Evolutionary conservation across 2,797 vertebrate genomes (phyloP).

Genomic region (Macrochelys suwanniensis): DNA sequence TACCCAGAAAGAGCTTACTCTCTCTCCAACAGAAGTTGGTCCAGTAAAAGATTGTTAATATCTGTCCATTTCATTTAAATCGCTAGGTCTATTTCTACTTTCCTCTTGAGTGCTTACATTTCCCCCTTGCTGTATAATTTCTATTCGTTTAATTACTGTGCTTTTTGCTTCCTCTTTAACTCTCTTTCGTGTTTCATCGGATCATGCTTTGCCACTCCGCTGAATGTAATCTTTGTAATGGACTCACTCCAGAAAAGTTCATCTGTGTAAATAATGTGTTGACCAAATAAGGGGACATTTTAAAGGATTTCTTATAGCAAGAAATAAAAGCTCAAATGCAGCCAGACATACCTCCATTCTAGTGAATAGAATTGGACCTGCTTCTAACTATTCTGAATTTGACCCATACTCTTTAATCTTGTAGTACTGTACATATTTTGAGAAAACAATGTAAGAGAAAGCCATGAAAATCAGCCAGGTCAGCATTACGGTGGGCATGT

Average conservation of each 20-base stretch:
- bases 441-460: neutral
- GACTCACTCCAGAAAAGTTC: neutral
- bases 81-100: neutral
- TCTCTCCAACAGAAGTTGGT: neutral
- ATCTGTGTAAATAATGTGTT: slow-evolving; percentile 6
- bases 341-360: neutral
- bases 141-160: neutral
- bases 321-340: neutral
- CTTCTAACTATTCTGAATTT: neutral
- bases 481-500: neutral
- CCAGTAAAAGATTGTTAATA: neutral
- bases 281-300: neutral
- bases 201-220: neutral
- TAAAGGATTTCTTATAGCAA: neutral
- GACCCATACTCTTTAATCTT: neutral
- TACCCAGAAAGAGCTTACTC: neutral
- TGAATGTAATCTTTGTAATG: neutral
- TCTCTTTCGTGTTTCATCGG: neutral
- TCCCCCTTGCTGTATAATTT: neutral
- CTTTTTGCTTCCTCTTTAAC: neutral
- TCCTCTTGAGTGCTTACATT: neutral
- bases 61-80: neutral
- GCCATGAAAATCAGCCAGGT: neutral
- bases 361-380: neutral
- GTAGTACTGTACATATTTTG: neutral